phyloP scores from a whole-genome alignment of 2,113 vertebrate species.

The Epinephelus lanceolatus region DNA sequence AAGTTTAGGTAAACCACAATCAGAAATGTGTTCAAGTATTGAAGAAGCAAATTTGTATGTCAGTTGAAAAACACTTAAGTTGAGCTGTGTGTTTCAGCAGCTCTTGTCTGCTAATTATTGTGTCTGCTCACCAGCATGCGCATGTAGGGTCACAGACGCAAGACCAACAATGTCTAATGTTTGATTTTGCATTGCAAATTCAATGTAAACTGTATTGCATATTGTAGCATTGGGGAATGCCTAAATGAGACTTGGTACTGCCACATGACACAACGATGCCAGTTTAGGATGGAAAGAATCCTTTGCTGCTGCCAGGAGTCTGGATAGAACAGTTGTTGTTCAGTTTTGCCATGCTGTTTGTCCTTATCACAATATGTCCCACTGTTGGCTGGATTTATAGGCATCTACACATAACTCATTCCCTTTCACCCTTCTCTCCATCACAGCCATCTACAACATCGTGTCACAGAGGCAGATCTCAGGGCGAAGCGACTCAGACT shows the following conservation, averaged over 20 bases:
- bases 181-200: neutral
- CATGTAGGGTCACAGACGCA: neutral
- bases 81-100: neutral
- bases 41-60: neutral
- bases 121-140: neutral
- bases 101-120: neutral
- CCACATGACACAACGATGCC: conserved; percentile 60
- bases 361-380: conserved; percentile 71
- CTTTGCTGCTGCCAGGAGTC: conserved; percentile 61
- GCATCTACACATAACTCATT: conserved; percentile 51
- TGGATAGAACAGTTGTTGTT: conserved; percentile 70
- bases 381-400: conserved; percentile 59
- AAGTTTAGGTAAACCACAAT: neutral
- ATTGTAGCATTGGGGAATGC: conserved; percentile 29
- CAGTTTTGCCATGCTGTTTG: conserved; percentile 62
- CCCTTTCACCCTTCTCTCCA: conserved; percentile 29
- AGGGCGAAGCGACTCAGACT: conserved; percentile 82
- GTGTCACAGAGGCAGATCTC: conserved; percentile 91
- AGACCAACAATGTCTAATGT: neutral
- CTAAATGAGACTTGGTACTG: conserved; percentile 39
- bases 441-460: conserved; percentile 90
- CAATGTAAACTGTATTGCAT: conserved; percentile 24
- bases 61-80: neutral
- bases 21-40: neutral
- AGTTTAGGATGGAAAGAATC: conserved; percentile 69